A percentile compares a stretch with the other conserved stretches of the same genome.
Conservation (phyloP, 2,888 invertebrate genomes). For the Cryptus armator region DNA sequence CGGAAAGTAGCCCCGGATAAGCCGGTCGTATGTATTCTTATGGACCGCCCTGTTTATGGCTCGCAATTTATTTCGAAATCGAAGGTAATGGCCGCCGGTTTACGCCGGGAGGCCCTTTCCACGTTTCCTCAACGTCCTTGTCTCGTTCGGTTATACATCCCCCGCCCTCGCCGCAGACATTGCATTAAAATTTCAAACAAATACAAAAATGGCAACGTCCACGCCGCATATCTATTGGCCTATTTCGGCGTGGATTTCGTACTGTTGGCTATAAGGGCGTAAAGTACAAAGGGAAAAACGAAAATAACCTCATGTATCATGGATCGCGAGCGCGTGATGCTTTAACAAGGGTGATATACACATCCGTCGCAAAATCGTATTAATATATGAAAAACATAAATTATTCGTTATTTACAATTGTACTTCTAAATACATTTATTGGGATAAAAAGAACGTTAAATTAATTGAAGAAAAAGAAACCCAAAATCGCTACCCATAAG, state of each 20-base stretch:
- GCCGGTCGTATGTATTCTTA: slow-evolving; percentile 84
- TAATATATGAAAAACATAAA: no score
- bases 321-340: slow-evolving; percentile 14
- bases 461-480: no score
- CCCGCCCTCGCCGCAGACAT: slow-evolving; percentile 56
- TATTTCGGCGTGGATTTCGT: slow-evolving; percentile 68
- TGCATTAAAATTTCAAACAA: slow-evolving; percentile 83
- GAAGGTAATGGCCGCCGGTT: slow-evolving; percentile 84
- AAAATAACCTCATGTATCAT: slow-evolving; percentile 17
- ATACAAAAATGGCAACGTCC: slow-evolving; percentile 79
- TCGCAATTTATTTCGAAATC: slow-evolving; percentile 84
- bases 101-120: slow-evolving; percentile 75
- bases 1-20: slow-evolving; percentile 73
- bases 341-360: background rate
- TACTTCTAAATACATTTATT: background rate
- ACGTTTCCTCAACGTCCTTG: slow-evolving; percentile 33
- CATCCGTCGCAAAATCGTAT: slow-evolving; percentile 18
- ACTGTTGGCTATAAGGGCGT: background rate
- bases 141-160: slow-evolving; percentile 40
- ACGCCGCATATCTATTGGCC: slow-evolving; percentile 79
- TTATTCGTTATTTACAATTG: background rate
- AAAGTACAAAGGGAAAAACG: slow-evolving; percentile 3
- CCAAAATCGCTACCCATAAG: no score
- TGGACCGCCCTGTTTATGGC: slow-evolving; percentile 84
- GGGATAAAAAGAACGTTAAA: no score